phyloP scores from a whole-genome alignment of 2,113 vertebrate species.

The Menidia beryllina region DNA sequence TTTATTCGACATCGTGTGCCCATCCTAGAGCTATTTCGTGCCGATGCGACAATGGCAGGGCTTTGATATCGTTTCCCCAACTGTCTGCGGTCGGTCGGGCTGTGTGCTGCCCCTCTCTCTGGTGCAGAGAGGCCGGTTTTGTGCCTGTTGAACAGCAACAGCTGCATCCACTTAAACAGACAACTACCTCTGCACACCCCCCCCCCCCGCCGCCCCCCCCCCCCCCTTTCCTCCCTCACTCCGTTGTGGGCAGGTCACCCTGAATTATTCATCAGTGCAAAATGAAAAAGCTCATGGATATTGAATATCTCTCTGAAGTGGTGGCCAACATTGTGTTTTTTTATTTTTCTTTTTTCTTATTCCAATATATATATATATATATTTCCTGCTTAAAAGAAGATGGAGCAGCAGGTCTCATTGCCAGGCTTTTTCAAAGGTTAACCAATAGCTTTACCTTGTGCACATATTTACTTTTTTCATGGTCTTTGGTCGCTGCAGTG shows the following conservation, averaged over 20 bases:
- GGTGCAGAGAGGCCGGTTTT: constrained; percentile 54
- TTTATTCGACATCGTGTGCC: constrained; percentile 37
- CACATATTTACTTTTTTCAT: constrained; percentile 67
- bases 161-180: constrained; percentile 73
- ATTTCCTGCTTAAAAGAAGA: constrained; percentile 42
- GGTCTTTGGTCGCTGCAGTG: constrained; percentile 23
- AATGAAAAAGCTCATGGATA: constrained; percentile 83
- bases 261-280: constrained; percentile 83
- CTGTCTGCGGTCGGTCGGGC: constrained; percentile 56
- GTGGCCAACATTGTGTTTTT: constrained; percentile 71
- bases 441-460: constrained; percentile 70
- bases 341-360: neutral
- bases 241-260: constrained; percentile 79
- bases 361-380: constrained; percentile 21
- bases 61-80: constrained; percentile 72
- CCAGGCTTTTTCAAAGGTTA: constrained; percentile 74
- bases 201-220: constrained; percentile 26
- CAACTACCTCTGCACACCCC: constrained; percentile 72
- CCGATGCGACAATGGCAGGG: constrained; percentile 46
- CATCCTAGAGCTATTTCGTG: constrained; percentile 39
- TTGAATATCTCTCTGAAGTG: constrained; percentile 81
- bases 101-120: constrained; percentile 39
- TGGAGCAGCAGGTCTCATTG: constrained; percentile 63
- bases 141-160: constrained; percentile 62
- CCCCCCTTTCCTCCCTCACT: constrained; percentile 55